These are phyloP conservation scores for Drosophila murphyi DNA, from an alignment of 1,140 invertebrate species.

Conservation along the genomic window DNA sequence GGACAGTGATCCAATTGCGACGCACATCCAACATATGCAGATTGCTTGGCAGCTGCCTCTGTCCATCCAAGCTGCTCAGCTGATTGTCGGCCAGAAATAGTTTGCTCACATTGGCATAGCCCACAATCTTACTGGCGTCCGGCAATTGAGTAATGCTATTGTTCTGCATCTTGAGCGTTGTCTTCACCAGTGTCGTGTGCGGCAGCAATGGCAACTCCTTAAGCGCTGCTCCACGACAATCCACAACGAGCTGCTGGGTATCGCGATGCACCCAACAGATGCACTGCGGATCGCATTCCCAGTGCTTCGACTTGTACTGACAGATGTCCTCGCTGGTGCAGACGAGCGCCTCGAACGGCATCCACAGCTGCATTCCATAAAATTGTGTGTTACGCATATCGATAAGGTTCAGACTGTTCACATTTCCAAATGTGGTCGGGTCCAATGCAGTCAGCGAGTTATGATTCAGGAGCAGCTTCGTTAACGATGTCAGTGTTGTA, in stretches of 20 bases:
- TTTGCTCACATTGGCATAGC: constrained; percentile 84
- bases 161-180: constrained; percentile 85
- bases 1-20: constrained; percentile 85
- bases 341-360: constrained; percentile 76
- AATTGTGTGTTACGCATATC: constrained; percentile 70
- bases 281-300: constrained; percentile 85
- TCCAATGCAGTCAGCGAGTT: constrained; percentile 59
- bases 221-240: constrained; percentile 85
- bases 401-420: constrained; percentile 44
- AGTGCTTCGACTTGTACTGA: constrained; percentile 65
- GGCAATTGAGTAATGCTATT: constrained; percentile 85
- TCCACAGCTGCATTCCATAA: constrained; percentile 62
- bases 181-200: constrained; percentile 52
- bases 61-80: constrained; percentile 79
- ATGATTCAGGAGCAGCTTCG: constrained; percentile 51
- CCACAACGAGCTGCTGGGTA: constrained; percentile 84
- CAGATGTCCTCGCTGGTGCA: constrained; percentile 82
- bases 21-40: constrained; percentile 85
- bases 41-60: constrained; percentile 66
- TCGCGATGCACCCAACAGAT: constrained; percentile 84
- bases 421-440: constrained; percentile 34
- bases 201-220: constrained; percentile 70
- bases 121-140: constrained; percentile 51
- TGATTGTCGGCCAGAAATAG: constrained; percentile 86
- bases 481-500: constrained; percentile 49